These are phyloP conservation scores for Chunga burmeisteri DNA, from an alignment of 2,113 vertebrate genomes.

Conservation along the genomic window DNA sequence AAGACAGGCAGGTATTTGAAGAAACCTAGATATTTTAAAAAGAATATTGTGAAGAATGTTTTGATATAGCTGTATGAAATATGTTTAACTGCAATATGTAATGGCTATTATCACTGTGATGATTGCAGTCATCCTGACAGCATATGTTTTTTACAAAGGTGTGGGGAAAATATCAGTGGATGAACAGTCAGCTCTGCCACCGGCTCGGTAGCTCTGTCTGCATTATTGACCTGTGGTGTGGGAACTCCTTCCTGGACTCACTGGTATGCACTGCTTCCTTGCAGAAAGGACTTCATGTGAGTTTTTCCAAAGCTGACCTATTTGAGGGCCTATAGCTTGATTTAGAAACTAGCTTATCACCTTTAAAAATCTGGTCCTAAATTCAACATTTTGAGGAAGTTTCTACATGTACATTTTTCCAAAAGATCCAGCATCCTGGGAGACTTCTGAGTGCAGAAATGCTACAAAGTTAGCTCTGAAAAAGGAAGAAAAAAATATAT, in stretches of 20 bases:
- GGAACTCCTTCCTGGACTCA: neutral
- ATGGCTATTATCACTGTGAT: neutral
- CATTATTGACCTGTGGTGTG: neutral
- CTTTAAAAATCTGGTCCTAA: neutral
- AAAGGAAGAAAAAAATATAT: neutral
- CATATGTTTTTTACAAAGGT: neutral
- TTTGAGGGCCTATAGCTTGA: neutral
- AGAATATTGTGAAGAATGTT: neutral
- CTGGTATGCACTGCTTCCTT: neutral
- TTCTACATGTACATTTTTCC: neutral
- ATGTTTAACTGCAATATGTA: neutral
- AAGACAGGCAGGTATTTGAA: neutral
- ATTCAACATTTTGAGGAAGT: neutral
- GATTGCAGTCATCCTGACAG: neutral
- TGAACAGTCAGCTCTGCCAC: neutral
- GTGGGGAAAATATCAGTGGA: neutral
- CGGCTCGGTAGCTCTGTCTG: neutral
- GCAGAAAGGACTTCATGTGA: neutral
- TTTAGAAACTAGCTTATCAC: neutral
- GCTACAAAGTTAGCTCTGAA: neutral
- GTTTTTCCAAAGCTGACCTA: neutral
- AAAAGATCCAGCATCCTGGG: neutral
- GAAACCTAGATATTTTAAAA: neutral
- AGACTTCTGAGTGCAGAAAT: neutral
- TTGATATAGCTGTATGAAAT: neutral